A percentile compares a stretch with the other conserved stretches of the same genome.
Evolutionary conservation across 1,140 invertebrate species (phyloP).

Genomic region (Holotrichia oblita): DNA sequence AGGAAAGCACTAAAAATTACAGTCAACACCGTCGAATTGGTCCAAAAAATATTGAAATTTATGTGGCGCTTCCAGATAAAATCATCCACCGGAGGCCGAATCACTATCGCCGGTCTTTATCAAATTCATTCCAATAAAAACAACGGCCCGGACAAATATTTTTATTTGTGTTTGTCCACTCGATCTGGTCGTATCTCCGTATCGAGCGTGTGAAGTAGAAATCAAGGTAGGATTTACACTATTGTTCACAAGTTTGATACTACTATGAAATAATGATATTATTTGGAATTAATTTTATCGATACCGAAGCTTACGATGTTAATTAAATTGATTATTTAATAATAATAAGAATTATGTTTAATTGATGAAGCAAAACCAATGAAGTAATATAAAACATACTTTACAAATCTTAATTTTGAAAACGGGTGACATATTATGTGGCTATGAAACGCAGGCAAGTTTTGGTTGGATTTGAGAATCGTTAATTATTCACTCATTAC

Average conservation of each 20-base stretch:
- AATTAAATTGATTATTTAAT: too few relatives aligned
- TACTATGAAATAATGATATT: background rate
- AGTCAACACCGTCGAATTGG: conserved; percentile 37
- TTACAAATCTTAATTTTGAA: too few relatives aligned
- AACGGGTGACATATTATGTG: too few relatives aligned
- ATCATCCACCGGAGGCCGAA: conserved; percentile 40
- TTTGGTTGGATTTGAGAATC: too few relatives aligned
- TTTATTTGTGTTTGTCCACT: conserved; percentile 14
- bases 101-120: conserved; percentile 37
- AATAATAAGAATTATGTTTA: too few relatives aligned
- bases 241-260: background rate
- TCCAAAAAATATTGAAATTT: conserved; percentile 39
- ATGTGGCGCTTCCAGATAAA: conserved; percentile 43
- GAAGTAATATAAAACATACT: too few relatives aligned
- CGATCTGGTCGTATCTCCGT: background rate
- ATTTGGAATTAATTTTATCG: too few relatives aligned
- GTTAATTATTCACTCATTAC: too few relatives aligned
- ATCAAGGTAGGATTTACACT: background rate
- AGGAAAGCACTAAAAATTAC: conserved; percentile 31
- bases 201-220: background rate
- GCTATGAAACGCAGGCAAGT: too few relatives aligned
- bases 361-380: too few relatives aligned
- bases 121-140: conserved; percentile 34
- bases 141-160: conserved; percentile 28
- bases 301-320: too few relatives aligned